These are phyloP conservation scores for Spinus olivaceus DNA, from an alignment of 2,797 vertebrate genomes.

Conservation along the genomic window DNA sequence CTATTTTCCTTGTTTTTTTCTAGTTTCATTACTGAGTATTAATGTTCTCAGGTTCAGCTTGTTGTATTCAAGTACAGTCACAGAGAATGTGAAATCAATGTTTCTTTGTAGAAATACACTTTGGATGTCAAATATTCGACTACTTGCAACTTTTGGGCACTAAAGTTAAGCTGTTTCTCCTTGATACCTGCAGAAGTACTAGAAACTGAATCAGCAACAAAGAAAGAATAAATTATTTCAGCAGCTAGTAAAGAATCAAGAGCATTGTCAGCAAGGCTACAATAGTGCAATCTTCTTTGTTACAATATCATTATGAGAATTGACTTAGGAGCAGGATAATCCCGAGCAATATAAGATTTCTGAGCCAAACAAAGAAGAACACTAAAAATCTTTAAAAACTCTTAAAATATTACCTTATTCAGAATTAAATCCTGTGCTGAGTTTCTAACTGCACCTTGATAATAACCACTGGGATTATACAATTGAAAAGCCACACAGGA, in stretches of 20 bases:
- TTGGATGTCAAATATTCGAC: background rate
- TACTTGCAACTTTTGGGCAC: background rate
- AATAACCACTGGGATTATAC: background rate
- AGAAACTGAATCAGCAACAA: constrained; percentile 12
- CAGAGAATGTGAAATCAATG: constrained; percentile 1
- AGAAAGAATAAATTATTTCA: background rate
- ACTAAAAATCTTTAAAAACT: background rate
- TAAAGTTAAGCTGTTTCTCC: background rate
- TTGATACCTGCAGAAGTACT: background rate
- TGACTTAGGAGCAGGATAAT: background rate
- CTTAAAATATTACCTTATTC: background rate
- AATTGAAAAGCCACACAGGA: background rate
- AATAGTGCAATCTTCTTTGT: background rate
- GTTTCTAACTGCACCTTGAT: background rate
- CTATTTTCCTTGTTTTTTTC: background rate
- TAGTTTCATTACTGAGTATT: background rate
- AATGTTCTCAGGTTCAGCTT: background rate
- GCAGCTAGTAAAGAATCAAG: background rate
- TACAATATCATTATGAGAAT: background rate
- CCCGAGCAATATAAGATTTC: background rate
- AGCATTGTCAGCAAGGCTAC: background rate
- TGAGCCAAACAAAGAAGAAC: background rate
- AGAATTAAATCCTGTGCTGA: background rate
- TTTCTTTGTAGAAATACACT: constrained; percentile 1
- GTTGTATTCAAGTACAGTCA: background rate